phyloP scores from a whole-genome alignment of 1,140 invertebrate genomes.

The Drosophila melanica region DNA sequence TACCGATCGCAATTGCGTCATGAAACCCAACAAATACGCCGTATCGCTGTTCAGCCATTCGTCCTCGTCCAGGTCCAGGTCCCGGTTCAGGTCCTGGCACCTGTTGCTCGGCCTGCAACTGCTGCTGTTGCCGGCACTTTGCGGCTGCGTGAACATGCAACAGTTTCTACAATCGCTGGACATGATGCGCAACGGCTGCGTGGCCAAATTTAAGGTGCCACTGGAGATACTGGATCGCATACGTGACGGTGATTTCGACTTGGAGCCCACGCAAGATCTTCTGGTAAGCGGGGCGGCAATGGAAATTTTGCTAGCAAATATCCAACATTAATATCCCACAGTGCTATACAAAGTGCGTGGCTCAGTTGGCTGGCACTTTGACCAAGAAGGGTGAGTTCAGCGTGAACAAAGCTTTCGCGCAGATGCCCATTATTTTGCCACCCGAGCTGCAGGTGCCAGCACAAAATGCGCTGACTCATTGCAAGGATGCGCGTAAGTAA shows the following conservation, averaged over 20 bases:
- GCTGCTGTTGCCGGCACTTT: constrained; percentile 22
- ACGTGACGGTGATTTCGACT: constrained; percentile 59
- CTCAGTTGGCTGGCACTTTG: constrained; percentile 72
- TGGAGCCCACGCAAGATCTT: constrained; percentile 56
- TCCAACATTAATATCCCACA: constrained; percentile 4
- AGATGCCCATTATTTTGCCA: constrained; percentile 75
- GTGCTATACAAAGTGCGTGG: constrained; percentile 80
- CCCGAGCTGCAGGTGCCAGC: constrained; percentile 58
- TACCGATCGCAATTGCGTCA: constrained; percentile 27
- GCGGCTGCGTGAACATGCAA: constrained; percentile 66
- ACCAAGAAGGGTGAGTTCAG: constrained; percentile 80
- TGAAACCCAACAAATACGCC: constrained; percentile 14
- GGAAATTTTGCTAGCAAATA: background rate
- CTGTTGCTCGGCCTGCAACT: constrained; percentile 39
- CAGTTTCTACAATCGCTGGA: constrained; percentile 74
- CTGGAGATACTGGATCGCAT: constrained; percentile 59
- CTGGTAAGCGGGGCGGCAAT: constrained; percentile 40
- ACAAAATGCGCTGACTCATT: constrained; percentile 53
- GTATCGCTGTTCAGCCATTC: background rate
- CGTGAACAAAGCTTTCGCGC: constrained; percentile 65
- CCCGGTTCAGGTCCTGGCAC: constrained; percentile 11
- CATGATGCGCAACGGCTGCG: constrained; percentile 76
- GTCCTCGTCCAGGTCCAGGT: background rate
- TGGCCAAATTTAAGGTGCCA: constrained; percentile 66
- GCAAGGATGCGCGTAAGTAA: constrained; percentile 76